These are phyloP conservation scores for Phymorhynchus buccinoides DNA, from an alignment of 1,140 invertebrate genomes.

Conservation along the genomic window DNA sequence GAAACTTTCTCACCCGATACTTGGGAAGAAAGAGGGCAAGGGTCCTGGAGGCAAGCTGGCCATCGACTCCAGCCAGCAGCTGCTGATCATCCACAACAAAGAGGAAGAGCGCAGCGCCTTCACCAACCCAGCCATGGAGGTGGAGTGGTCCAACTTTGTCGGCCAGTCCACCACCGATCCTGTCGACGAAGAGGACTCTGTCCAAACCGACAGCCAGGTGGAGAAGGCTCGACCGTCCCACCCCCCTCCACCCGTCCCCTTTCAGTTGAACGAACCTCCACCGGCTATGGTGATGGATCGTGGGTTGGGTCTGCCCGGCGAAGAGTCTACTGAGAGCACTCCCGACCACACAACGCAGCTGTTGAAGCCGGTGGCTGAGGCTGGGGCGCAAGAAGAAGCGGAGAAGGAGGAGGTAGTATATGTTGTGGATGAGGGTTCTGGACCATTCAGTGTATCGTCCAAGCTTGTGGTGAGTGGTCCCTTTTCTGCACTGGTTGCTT, in stretches of 20 bases:
- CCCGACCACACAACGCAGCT: slow-evolving; percentile 40
- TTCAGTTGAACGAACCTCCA: too few species aligned
- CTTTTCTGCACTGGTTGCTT: not conserved
- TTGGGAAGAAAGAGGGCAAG: slow-evolving; percentile 22
- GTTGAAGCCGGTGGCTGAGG: not conserved
- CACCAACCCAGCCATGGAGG: slow-evolving; percentile 42
- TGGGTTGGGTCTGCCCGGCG: slow-evolving; percentile 1
- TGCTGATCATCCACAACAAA: slow-evolving; percentile 18
- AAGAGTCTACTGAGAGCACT: slow-evolving; percentile 35
- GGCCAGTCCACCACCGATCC: slow-evolving; percentile 36
- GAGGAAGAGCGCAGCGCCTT: slow-evolving; percentile 34
- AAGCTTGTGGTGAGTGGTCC: slow-evolving; percentile 21
- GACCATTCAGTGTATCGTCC: slow-evolving; percentile 23
- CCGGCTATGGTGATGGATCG: slow-evolving; percentile 37
- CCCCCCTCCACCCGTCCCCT: not conserved
- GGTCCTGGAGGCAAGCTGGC: not conserved
- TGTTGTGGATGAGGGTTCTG: slow-evolving; percentile 32
- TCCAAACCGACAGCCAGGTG: not conserved
- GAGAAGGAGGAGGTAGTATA: slow-evolving; percentile 41
- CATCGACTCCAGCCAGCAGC: slow-evolving; percentile 27
- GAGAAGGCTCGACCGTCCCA: not conserved
- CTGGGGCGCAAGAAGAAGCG: not conserved
- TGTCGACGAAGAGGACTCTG: not conserved
- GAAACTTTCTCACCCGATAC: slow-evolving; percentile 20
- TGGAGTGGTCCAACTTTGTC: slow-evolving; percentile 46